phyloP scores from a whole-genome alignment of 2,888 invertebrate species.

The Ormyrus rosae region DNA sequence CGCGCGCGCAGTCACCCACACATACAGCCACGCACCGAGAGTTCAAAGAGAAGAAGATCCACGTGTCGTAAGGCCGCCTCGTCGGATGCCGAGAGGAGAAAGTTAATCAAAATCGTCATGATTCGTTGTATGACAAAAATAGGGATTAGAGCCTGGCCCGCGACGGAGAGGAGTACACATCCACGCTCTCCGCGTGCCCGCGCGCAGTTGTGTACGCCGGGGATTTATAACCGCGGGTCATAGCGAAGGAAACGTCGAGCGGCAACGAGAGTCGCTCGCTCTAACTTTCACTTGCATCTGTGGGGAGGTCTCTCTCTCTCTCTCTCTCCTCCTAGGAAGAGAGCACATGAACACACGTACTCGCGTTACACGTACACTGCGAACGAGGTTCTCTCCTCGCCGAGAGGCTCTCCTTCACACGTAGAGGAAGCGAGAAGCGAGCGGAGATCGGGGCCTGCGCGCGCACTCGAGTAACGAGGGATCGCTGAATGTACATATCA shows the following conservation, averaged over 20 bases:
- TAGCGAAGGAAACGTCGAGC: conserved; percentile 42
- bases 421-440: neutral
- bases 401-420: neutral
- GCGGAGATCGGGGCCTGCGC: neutral
- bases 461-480: neutral
- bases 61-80: neutral
- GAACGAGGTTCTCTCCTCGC: too few relatives aligned
- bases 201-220: neutral
- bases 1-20: too few relatives aligned
- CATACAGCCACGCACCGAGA: too few relatives aligned
- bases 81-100: conserved; percentile 6
- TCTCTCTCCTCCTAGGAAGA: conserved; percentile 23
- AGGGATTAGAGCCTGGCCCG: neutral
- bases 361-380: too few relatives aligned
- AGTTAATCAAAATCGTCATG: conserved; percentile 47
- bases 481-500: neutral
- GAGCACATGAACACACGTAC: conserved; percentile 4
- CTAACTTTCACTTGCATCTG: conserved; percentile 51
- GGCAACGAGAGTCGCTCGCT: conserved; percentile 20
- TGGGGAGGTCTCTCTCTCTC: conserved; percentile 11
- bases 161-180: neutral
- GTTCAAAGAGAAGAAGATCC: too few relatives aligned
- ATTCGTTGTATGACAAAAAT: conserved; percentile 39
- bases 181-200: neutral
- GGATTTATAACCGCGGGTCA: conserved; percentile 47